Evolutionary conservation across 1,140 invertebrate genomes (phyloP).

Genomic region (Meloidogyne hapla): DNA sequence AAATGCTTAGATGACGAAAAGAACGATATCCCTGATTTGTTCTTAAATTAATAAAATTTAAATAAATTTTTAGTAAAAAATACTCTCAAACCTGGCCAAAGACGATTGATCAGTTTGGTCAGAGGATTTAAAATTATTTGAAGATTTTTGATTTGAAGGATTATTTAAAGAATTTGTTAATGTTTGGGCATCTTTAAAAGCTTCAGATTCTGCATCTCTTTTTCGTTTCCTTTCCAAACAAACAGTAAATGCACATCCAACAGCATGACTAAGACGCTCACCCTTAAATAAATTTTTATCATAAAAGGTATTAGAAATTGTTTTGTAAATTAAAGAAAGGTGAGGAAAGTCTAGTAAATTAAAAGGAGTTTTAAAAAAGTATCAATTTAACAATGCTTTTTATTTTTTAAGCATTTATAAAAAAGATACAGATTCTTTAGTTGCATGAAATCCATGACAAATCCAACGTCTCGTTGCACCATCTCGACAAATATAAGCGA

Average conservation of each 20-base stretch:
- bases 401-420: too few species aligned
- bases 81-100: conserved; percentile 12
- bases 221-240: conserved; percentile 96
- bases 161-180: conserved; percentile 30
- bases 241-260: conserved; percentile 97
- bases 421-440: conserved; percentile 76
- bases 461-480: conserved; percentile 88
- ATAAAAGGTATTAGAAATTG: too few species aligned
- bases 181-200: conserved; percentile 34
- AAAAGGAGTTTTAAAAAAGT: too few species aligned
- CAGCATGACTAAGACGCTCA: conserved; percentile 93
- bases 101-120: conserved; percentile 8
- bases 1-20: conserved; percentile 57
- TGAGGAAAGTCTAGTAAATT: too few species aligned
- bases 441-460: conserved; percentile 96
- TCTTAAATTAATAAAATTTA: not conserved
- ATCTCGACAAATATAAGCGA: conserved; percentile 86
- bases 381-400: not conserved
- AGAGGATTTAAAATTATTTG: not conserved
- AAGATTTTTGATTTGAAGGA: not conserved
- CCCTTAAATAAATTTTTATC: conserved; percentile 70
- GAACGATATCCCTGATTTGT: conserved; percentile 50
- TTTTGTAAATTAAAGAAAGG: conserved; percentile 10
- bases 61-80: not conserved
- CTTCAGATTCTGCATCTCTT: conserved; percentile 87